Conservation (phyloP, 2,888 invertebrate genomes). For the Meloe dianella region DNA sequence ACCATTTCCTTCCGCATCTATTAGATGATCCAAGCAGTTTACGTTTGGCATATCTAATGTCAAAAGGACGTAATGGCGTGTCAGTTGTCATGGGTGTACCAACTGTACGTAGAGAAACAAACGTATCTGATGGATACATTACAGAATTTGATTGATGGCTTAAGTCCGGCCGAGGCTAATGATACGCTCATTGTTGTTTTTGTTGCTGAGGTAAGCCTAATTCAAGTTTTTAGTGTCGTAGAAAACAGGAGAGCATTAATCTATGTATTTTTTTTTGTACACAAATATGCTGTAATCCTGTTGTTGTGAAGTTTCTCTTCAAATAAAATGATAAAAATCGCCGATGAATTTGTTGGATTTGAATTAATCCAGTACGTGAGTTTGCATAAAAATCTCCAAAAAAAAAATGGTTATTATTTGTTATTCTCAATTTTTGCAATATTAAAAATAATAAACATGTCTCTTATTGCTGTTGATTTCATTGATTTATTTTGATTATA, state of each 20-base stretch:
- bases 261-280: too few species aligned
- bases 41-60: constrained; percentile 78
- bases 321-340: background rate
- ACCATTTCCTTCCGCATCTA: constrained; percentile 87
- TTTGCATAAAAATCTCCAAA: background rate
- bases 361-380: background rate
- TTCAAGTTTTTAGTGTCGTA: too few species aligned
- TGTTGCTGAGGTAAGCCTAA: constrained; percentile 74
- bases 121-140: constrained; percentile 85
- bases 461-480: too few species aligned
- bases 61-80: constrained; percentile 74
- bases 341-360: background rate
- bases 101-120: constrained; percentile 85
- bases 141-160: constrained; percentile 80
- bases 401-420: too few species aligned
- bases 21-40: constrained; percentile 78
- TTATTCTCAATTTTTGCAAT: too few species aligned
- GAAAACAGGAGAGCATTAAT: too few species aligned
- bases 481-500: too few species aligned
- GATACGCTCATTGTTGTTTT: constrained; percentile 85
- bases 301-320: background rate
- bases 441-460: too few species aligned
- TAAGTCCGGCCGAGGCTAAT: constrained; percentile 74
- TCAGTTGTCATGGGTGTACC: constrained; percentile 89
- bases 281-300: background rate